Evolutionary conservation across 2,113 vertebrate genomes (phyloP).

Genomic region (Zosterops japonicus): DNA sequence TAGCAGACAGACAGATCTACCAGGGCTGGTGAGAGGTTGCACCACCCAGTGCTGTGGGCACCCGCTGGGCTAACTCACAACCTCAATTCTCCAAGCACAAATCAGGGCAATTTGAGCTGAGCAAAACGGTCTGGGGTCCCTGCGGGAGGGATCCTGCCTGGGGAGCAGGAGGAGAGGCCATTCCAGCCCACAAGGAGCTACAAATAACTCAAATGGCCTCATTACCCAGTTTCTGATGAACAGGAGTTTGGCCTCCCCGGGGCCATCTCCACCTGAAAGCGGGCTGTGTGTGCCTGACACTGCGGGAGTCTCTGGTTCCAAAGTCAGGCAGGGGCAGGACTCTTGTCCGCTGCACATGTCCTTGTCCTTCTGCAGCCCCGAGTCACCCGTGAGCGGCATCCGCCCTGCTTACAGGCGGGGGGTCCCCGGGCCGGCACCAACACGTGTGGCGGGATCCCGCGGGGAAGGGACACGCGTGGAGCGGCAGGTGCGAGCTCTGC

Average conservation of each 20-base stretch:
- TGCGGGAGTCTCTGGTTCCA: neutral
- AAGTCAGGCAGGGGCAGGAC: neutral
- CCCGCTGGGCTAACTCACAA: neutral
- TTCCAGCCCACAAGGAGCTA: neutral
- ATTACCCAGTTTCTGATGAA: conserved; percentile 41
- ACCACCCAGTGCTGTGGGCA: neutral
- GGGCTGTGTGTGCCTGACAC: neutral
- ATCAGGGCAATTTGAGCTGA: conserved; percentile 9
- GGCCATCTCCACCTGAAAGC: neutral
- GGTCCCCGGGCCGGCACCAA: neutral
- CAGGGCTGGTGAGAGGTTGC: neutral
- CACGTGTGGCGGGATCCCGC: neutral
- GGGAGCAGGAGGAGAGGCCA: conserved; percentile 17
- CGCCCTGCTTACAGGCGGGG: neutral
- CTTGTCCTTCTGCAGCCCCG: neutral
- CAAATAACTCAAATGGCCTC: conserved; percentile 60
- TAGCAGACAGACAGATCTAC: neutral
- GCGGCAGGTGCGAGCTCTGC: neutral
- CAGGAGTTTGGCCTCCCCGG: neutral
- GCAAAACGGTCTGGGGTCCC: neutral
- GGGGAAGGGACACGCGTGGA: neutral
- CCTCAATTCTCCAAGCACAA: neutral
- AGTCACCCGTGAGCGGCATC: neutral
- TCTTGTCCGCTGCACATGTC: neutral
- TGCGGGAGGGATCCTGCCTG: neutral